Percentiles rank a stretch among this genome's conserved stretches.
phyloP scores from a whole-genome alignment of 2,888 invertebrate species.

The Diabrotica balteata region DNA sequence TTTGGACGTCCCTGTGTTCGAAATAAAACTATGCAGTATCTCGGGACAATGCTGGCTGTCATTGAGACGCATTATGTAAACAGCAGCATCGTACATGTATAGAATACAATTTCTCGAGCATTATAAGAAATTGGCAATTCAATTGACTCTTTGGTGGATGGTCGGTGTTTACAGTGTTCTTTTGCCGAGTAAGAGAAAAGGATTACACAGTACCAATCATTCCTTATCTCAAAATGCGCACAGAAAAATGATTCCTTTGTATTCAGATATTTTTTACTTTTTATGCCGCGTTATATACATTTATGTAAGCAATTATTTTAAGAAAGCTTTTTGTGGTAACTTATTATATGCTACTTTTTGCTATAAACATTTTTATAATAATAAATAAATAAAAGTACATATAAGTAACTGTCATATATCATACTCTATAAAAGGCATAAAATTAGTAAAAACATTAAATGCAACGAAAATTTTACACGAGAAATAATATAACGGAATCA shows the following conservation, averaged over 20 bases:
- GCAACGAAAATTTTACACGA: too few species aligned
- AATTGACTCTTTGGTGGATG: conserved; percentile 51
- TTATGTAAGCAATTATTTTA: conserved; percentile 44
- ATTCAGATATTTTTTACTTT: conserved; percentile 41
- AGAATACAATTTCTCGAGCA: conserved; percentile 53
- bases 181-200: conserved; percentile 42
- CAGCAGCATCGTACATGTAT: conserved; percentile 52
- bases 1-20: conserved; percentile 26
- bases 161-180: conserved; percentile 42
- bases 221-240: conserved; percentile 48
- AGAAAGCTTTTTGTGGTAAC: conserved; percentile 13
- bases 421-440: too few species aligned
- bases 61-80: conserved; percentile 52
- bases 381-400: background rate
- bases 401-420: too few species aligned
- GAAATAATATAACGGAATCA: too few species aligned
- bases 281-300: conserved; percentile 37
- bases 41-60: conserved; percentile 41
- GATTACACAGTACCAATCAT: conserved; percentile 48
- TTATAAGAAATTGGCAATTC: conserved; percentile 56
- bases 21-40: conserved; percentile 33
- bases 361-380: background rate
- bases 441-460: too few species aligned
- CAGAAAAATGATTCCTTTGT: conserved; percentile 47
- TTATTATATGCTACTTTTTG: conserved; percentile 15